Evolutionary conservation across 1,140 invertebrate genomes (phyloP), one percentile per base, ranked within the genome.

Genomic region (Dendroctonus ponderosae): DNA sequence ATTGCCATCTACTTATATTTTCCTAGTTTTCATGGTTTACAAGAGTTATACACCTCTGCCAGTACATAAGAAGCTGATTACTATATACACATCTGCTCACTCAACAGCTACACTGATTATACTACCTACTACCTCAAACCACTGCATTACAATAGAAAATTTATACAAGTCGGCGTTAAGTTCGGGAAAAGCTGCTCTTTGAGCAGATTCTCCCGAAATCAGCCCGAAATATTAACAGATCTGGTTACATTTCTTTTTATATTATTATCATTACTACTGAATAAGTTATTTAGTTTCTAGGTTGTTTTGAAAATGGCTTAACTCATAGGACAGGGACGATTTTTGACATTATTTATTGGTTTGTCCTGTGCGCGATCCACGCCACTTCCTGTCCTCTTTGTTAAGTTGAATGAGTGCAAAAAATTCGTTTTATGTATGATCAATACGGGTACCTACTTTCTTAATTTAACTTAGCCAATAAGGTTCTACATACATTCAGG

Each of bases 51-150:
- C 12, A 11, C 12, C 12, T 46, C 12, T 3, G 1, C 12, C 12
- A 11, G 15, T 52, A 52, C 9, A 15, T 46, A 11, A 11, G 12
- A 46, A 11, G 12, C 9, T 46, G 9, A 11, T 46, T 2, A 14
- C 44, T 46, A 11, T 46, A 46, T 46, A 46, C 44, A 46, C 44
- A 46, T 9, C n/a, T n/a, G n/a, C n/a, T n/a, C n/a, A n/a, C n/a
- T n/a, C 12, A 14, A 46, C 12, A 11, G 9, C 44, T 46, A 46
- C 12, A 46, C 11, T 11, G 53, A n/a, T 39, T 59, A 59, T 67
- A 67, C 65, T 60, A 67, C 65, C 65, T 67, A 67, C 65, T 67
- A 67, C 65, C 65, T 67, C 65, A 67, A 60, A 26, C 12, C 39
- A 52, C 42, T 54, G 9, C 26, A 37, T 52, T 59, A 44, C 57